phyloP scores from a whole-genome alignment of 2,113 vertebrate species.

The Astur gentilis region DNA sequence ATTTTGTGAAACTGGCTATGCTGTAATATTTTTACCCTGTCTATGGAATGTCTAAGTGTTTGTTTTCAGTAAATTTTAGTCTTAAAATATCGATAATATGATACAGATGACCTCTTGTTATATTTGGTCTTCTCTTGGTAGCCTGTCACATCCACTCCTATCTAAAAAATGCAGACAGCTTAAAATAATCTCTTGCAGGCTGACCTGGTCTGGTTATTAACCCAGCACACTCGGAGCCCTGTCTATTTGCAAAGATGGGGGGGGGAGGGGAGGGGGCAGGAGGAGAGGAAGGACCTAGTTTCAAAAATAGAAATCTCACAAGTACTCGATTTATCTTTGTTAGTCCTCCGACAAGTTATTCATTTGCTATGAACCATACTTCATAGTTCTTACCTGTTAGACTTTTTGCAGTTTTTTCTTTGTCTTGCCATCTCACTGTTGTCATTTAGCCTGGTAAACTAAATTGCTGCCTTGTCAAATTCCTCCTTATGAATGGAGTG shows the following conservation, averaged over 20 bases:
- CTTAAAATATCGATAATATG: neutral
- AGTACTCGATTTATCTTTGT: neutral
- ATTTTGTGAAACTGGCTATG: neutral
- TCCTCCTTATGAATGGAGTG: neutral
- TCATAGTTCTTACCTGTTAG: neutral
- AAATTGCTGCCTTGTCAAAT: neutral
- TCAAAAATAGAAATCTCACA: neutral
- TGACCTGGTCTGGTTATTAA: slow-evolving; percentile 37
- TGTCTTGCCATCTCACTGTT: neutral
- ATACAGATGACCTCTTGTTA: neutral
- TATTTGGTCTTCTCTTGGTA: slow-evolving; percentile 11
- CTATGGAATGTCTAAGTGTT: neutral
- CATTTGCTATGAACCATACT: neutral
- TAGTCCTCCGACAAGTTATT: neutral
- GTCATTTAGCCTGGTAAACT: neutral
- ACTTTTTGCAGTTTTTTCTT: neutral
- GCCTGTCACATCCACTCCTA: neutral
- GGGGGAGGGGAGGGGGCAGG: neutral
- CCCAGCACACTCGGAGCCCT: neutral
- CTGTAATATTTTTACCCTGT: neutral
- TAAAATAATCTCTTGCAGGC: slow-evolving; percentile 40
- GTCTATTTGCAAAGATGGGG: neutral
- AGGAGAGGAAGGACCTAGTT: neutral
- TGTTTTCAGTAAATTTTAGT: neutral
- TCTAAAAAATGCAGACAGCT: slow-evolving; percentile 53